Base-by-base conservation (phyloP, 2,888 invertebrate species). In the Escarpia spicata region DNA sequence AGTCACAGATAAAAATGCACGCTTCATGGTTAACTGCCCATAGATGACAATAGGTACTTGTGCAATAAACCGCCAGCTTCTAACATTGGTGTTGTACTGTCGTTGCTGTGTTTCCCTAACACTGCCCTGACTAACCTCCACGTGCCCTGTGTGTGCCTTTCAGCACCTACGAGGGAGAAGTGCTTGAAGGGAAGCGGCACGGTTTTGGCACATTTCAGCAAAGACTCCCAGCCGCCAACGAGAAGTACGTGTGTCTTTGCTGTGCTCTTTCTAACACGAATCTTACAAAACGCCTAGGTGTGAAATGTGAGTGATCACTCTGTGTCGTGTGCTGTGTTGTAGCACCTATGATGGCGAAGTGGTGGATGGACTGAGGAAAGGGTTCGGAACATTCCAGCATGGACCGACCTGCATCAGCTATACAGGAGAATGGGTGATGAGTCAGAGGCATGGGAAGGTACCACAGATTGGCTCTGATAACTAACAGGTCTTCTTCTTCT, bases 271-370 rank as follows among this genome's bases (percentile, higher is more conserved):
- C 37, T 43, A n/a, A 19, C 37, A 43, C 43, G 6, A 91, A 10
- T 58, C 31, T 43, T 58, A 26, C 37, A 90, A 90, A 43, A 58
- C 19, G 8, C 2, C 19, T 6, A 26, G 26, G 19, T 75, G 26
- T 75, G 75, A 26, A 26, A 19, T 2, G 19, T 26, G 26, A 26
- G n/a, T 26, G 75, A 75, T 75, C 19, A 52, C 8, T 2, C 52
- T 52, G 75, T 19, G 60, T 75, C n/a, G 19, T 52, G n/a, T 43
- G n/a, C 15, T 37, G 10, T 60, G 45, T 90, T 60, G 31, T 93
- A 96, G 96, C 94, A 93, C 94, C 8, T 96, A 96, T 94, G 96
- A 96, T 90, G 96, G 96, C 6, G 96, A 96, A 93, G 96, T 96
- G 1, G 92, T 95, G 31, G 95, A 95, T 93, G 96, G 96, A 3